Conservation (phyloP, 2,113 vertebrate species). For the Neomonachus schauinslandi region DNA sequence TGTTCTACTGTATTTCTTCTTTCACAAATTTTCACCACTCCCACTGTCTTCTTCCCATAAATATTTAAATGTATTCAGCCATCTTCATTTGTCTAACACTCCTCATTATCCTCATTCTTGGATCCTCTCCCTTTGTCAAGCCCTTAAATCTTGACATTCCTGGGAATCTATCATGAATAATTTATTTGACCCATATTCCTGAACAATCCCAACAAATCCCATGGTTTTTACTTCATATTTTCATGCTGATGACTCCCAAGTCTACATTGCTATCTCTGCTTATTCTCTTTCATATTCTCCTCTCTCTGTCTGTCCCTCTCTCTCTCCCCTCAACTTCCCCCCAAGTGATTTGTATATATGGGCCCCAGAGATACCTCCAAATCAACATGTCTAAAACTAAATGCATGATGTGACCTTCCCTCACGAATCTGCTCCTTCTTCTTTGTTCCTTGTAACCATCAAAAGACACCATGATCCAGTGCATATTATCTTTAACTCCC, state of each 20-base stretch:
- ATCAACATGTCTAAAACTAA: not conserved
- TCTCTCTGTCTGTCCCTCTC: not conserved
- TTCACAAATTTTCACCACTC: not conserved
- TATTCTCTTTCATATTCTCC: not conserved
- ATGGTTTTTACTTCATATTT: not conserved
- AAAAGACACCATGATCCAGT: not conserved
- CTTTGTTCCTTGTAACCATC: not conserved
- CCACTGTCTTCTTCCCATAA: not conserved
- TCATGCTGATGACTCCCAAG: not conserved
- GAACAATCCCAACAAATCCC: not conserved
- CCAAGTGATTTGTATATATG: not conserved
- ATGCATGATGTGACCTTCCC: not conserved
- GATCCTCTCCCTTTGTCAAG: not conserved
- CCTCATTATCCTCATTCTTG: not conserved
- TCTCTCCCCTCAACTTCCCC: not conserved
- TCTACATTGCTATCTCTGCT: not conserved
- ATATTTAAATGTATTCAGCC: not conserved
- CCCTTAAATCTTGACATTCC: not conserved
- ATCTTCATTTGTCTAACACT: not conserved
- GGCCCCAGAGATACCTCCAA: not conserved
- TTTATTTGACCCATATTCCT: not conserved
- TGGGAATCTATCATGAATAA: not conserved
- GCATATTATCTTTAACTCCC: not conserved
- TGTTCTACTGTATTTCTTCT: not conserved
- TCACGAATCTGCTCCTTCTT: not conserved